phyloP scores from a whole-genome alignment of 2,797 vertebrate genomes.

The Phrynocephalus forsythii region DNA sequence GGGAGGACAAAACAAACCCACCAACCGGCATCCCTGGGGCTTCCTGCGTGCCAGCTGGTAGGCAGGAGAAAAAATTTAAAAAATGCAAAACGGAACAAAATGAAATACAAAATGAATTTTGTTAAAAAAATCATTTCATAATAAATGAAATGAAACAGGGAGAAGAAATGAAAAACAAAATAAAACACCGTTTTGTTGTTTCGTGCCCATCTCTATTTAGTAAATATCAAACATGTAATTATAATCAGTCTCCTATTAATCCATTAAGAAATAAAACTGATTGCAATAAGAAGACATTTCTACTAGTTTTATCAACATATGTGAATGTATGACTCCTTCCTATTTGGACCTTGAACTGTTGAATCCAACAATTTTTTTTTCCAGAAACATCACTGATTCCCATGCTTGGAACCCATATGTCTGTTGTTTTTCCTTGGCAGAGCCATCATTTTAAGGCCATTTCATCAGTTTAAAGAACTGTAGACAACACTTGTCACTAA shows the following conservation, averaged over 20 bases:
- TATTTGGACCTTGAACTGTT: neutral
- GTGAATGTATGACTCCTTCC: constrained; percentile 29
- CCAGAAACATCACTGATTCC: constrained; percentile 25
- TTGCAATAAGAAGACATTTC: constrained; percentile 29
- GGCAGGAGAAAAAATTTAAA: too few relatives aligned
- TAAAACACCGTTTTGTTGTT: too few relatives aligned
- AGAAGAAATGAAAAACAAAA: too few relatives aligned
- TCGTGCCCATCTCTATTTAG: neutral
- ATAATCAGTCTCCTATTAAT: constrained; percentile 54
- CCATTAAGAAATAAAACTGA: constrained; percentile 50
- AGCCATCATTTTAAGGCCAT: neutral
- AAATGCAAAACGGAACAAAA: too few relatives aligned
- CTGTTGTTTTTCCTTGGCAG: neutral
- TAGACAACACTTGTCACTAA: constrained; percentile 56
- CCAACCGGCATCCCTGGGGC: too few relatives aligned
- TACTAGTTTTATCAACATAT: constrained; percentile 35
- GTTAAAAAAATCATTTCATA: too few relatives aligned
- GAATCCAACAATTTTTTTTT: neutral
- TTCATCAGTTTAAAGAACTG: constrained; percentile 50
- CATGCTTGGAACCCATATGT: constrained; percentile 2
- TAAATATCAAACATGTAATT: constrained; percentile 56
- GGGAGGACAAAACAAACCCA: too few relatives aligned
- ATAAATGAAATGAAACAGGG: too few relatives aligned
- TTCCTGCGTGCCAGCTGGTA: too few relatives aligned
- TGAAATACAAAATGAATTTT: too few relatives aligned